Conservation (phyloP, 2,888 invertebrate genomes). For the Agrilus cyanescens region DNA sequence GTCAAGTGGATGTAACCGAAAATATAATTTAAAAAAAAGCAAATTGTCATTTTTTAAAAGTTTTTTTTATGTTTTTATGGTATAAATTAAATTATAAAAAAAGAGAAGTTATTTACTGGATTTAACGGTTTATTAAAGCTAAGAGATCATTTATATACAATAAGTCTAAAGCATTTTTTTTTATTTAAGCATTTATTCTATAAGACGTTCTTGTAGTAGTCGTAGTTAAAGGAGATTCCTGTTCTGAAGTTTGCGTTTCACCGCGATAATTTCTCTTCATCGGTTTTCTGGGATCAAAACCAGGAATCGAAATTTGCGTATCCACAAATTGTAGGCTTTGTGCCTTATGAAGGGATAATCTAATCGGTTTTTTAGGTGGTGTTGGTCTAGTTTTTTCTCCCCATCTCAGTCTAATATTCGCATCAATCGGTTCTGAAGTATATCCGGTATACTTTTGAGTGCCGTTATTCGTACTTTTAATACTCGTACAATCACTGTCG, state of each 20-base stretch:
- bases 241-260: conserved; percentile 27
- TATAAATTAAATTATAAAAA: too few species aligned
- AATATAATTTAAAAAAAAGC: too few species aligned
- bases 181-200: too few species aligned
- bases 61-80: too few species aligned
- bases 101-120: too few species aligned
- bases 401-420: conserved; percentile 32
- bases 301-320: conserved; percentile 26
- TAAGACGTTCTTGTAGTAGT: too few species aligned
- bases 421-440: conserved; percentile 45
- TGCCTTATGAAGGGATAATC: conserved; percentile 72
- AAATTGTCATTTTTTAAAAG: too few species aligned
- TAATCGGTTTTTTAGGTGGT: conserved; percentile 75
- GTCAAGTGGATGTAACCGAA: too few species aligned
- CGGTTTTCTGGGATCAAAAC: conserved; percentile 36
- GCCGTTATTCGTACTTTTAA: conserved; percentile 6
- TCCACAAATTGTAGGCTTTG: conserved; percentile 68
- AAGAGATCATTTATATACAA: too few species aligned
- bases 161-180: too few species aligned
- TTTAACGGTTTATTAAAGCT: too few species aligned
- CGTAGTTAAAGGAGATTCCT: too few species aligned
- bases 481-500: conserved; percentile 51
- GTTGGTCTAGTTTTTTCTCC: conserved; percentile 50
- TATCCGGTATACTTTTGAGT: conserved; percentile 37
- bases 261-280: conserved; percentile 49